These are phyloP conservation scores for Synergus japonicus DNA, from an alignment of 2,888 invertebrate genomes.

Conservation along the genomic window DNA sequence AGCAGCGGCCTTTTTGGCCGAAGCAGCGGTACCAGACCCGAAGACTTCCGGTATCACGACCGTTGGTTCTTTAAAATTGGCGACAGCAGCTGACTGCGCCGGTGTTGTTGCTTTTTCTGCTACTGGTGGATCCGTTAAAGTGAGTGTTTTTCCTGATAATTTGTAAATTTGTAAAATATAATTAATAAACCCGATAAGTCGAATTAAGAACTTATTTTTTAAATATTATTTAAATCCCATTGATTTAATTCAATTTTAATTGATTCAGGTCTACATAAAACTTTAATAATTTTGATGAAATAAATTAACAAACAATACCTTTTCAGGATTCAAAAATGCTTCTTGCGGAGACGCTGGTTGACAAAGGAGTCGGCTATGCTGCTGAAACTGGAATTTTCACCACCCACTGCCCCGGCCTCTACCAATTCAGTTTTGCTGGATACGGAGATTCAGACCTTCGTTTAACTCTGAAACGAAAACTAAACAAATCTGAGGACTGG, in stretches of 20 bases:
- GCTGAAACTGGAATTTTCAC: conserved; percentile 77
- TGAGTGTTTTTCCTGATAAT: conserved; percentile 53
- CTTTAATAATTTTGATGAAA: background rate
- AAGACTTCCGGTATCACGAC: conserved; percentile 71
- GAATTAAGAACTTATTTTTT: no score
- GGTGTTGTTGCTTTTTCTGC: conserved; percentile 77
- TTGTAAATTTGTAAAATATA: background rate
- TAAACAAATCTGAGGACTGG: conserved; percentile 68
- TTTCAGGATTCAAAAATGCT: conserved; percentile 62
- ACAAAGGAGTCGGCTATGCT: conserved; percentile 77
- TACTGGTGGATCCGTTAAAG: conserved; percentile 63
- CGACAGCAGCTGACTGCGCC: conserved; percentile 75
- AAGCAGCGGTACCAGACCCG: conserved; percentile 69
- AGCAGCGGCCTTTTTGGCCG: conserved; percentile 61
- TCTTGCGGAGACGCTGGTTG: conserved; percentile 70
- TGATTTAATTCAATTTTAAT: no score
- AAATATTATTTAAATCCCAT: no score
- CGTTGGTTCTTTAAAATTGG: conserved; percentile 75
- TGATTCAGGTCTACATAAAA: background rate
- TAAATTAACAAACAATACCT: background rate
- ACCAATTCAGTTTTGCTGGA: conserved; percentile 77
- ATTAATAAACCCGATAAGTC: no score
- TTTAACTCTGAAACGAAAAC: conserved; percentile 71
- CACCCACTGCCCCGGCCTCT: conserved; percentile 77
- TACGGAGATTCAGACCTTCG: conserved; percentile 70